phyloP scores from a whole-genome alignment of 2,113 vertebrate genomes.

The Trogon surrucura region DNA sequence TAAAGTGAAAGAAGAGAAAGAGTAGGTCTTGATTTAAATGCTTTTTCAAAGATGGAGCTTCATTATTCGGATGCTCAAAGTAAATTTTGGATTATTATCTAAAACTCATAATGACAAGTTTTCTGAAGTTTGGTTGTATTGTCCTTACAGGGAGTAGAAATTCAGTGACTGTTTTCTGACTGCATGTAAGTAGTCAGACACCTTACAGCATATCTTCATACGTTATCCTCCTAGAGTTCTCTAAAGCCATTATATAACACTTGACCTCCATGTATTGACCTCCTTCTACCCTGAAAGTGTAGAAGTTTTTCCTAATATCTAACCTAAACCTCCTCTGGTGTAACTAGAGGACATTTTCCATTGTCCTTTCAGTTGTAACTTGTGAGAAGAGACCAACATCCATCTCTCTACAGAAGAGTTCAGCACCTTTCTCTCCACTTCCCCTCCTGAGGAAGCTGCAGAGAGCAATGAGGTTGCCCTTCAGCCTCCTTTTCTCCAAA shows the following conservation, averaged over 20 bases:
- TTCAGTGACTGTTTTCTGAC: background rate
- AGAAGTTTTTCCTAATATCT: no score
- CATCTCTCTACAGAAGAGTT: no score
- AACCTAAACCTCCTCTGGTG: no score
- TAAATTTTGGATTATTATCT: background rate
- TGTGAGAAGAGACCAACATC: no score
- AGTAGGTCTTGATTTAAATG: background rate
- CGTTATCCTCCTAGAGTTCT: background rate
- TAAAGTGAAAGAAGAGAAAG: background rate
- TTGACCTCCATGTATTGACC: background rate
- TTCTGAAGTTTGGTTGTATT: background rate
- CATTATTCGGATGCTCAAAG: background rate
- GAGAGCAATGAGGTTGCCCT: background rate
- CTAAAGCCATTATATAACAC: background rate
- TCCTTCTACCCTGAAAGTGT: no score
- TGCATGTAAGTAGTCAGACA: background rate
- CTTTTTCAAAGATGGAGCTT: background rate
- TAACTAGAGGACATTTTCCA: no score
- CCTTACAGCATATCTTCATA: background rate
- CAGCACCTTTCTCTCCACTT: background rate
- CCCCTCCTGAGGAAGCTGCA: background rate
- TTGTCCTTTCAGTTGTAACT: no score
- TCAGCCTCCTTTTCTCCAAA: background rate
- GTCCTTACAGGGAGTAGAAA: background rate
- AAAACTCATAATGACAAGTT: background rate